Percentiles rank a stretch among this genome's conserved stretches.
phyloP scores from a whole-genome alignment of 2,113 vertebrate species.

The Halichoeres trimaculatus region DNA sequence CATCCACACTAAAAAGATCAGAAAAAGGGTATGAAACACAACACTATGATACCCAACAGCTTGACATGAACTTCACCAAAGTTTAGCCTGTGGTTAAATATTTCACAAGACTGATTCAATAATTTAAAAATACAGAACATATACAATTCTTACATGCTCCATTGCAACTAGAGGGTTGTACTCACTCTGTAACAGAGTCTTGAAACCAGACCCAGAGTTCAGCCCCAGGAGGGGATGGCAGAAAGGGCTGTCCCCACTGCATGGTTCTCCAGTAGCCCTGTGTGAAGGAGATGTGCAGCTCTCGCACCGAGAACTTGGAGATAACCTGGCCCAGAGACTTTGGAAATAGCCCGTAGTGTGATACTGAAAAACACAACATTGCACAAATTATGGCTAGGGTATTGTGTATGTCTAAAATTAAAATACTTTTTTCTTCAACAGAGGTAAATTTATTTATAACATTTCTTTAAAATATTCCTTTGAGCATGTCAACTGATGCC shows the following conservation, averaged over 20 bases:
- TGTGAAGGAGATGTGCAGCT: conserved; percentile 92
- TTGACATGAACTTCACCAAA: too few relatives aligned
- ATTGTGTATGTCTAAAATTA: neutral
- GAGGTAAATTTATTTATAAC: too few relatives aligned
- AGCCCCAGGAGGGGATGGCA: conserved; percentile 88
- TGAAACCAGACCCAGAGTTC: conserved; percentile 97
- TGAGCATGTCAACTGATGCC: too few relatives aligned
- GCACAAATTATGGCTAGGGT: neutral
- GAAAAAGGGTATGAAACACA: neutral
- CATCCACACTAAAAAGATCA: conserved; percentile 87
- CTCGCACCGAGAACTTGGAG: conserved; percentile 92
- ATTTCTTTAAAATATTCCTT: too few relatives aligned
- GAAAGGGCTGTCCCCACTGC: conserved; percentile 92
- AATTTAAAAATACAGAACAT: neutral
- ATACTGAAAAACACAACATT: conserved; percentile 78
- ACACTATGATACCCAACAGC: too few relatives aligned
- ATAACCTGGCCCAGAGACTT: conserved; percentile 95
- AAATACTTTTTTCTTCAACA: too few relatives aligned
- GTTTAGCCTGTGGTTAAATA: too few relatives aligned
- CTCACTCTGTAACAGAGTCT: conserved; percentile 91
- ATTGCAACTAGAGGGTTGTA: conserved; percentile 50
- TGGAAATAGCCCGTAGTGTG: conserved; percentile 96
- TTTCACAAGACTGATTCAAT: neutral
- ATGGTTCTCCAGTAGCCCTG: conserved; percentile 94
- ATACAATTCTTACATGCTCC: neutral